Evolutionary conservation across 2,797 vertebrate species (phyloP).

Genomic region (Enteromius argenteus): DNA sequence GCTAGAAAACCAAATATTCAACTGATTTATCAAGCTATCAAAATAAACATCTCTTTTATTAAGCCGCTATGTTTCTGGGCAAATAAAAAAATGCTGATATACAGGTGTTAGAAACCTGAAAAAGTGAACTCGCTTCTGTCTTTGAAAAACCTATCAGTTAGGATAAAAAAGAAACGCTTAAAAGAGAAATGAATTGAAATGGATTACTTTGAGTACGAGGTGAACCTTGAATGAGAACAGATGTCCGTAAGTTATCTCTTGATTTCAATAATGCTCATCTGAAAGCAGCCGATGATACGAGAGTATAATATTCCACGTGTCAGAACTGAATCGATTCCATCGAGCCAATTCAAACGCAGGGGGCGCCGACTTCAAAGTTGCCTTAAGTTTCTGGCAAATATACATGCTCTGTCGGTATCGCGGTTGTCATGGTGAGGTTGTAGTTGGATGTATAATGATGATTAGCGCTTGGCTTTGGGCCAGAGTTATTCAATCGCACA

Average conservation of each 20-base stretch:
- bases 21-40: not conserved
- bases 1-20: not conserved
- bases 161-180: conserved; percentile 40
- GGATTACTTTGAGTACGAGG: conserved; percentile 15
- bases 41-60: not conserved
- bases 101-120: conserved; percentile 16
- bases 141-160: conserved; percentile 40
- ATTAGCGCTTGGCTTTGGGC: conserved; percentile 59
- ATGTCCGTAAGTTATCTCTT: conserved; percentile 31
- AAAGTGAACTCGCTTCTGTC: not conserved
- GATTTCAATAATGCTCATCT: not conserved
- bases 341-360: conserved; percentile 43
- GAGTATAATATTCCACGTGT: conserved; percentile 47
- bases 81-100: not conserved
- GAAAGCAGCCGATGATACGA: conserved; percentile 16
- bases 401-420: conserved; percentile 50
- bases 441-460: conserved; percentile 53
- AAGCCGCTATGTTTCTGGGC: not conserved
- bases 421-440: conserved; percentile 64
- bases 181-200: conserved; percentile 22
- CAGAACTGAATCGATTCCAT: conserved; percentile 49
- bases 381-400: conserved; percentile 64
- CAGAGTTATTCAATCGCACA: conserved; percentile 53
- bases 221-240: conserved; percentile 38
- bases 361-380: conserved; percentile 58